Conservation (phyloP, 1,140 invertebrate genomes). For the Leptoteleia sp. region DNA sequence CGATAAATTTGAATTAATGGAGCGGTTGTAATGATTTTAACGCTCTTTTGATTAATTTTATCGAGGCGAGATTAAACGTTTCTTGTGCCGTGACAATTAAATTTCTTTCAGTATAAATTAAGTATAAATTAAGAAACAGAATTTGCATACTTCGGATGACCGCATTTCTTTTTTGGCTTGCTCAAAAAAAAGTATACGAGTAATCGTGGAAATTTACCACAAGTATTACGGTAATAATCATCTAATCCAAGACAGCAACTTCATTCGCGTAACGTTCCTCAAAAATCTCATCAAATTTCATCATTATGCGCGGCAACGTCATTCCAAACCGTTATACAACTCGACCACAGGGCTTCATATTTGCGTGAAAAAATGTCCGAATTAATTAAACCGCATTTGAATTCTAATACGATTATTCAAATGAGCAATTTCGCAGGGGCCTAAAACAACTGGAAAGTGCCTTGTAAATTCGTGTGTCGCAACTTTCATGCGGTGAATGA, state of each 20-base stretch:
- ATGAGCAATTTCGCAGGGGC: conserved; percentile 29
- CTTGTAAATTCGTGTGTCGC: conserved; percentile 46
- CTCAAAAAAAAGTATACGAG: conserved; percentile 2
- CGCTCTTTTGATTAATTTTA: too few relatives aligned
- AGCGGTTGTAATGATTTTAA: too few relatives aligned
- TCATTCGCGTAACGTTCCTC: conserved; percentile 14
- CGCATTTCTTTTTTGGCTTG: too few relatives aligned
- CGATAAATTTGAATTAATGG: too few relatives aligned
- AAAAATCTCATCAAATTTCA: conserved; percentile 31
- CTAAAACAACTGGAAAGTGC: conserved; percentile 42
- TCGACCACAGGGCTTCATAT: conserved; percentile 11
- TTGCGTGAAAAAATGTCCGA: conserved; percentile 18
- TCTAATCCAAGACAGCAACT: background rate
- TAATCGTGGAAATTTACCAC: conserved; percentile 15
- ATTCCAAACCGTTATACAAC: conserved; percentile 15
- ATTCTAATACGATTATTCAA: conserved; percentile 50
- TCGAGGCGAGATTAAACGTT: too few relatives aligned
- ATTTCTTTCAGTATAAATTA: too few relatives aligned
- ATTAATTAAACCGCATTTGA: conserved; percentile 48
- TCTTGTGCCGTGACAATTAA: too few relatives aligned
- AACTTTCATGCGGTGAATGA: conserved; percentile 43
- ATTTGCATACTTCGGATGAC: too few relatives aligned
- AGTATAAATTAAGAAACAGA: too few relatives aligned
- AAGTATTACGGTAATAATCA: conserved; percentile 20
- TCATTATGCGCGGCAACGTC: conserved; percentile 21